Conservation (phyloP, 2,888 invertebrate species). For the Candidula unifasciata region DNA sequence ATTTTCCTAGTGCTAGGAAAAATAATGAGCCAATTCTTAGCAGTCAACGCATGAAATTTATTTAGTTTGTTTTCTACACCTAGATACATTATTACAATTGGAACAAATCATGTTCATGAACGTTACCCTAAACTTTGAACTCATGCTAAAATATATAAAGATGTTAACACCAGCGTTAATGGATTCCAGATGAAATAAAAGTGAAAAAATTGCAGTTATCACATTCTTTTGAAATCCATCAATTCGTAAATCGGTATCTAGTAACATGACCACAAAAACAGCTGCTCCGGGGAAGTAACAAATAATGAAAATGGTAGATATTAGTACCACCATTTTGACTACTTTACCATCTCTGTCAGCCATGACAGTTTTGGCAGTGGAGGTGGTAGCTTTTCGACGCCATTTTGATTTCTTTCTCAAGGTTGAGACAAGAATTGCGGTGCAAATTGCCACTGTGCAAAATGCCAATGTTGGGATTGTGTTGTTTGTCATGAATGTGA, state of each 20-base stretch:
- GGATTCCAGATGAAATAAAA: slow-evolving; percentile 14
- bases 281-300: slow-evolving; percentile 22
- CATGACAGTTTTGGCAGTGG: background rate
- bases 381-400: background rate
- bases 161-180: slow-evolving; percentile 24
- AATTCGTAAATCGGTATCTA: background rate
- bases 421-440: background rate
- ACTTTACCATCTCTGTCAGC: background rate
- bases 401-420: slow-evolving; percentile 11
- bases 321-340: slow-evolving; percentile 27
- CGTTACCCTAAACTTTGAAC: slow-evolving; percentile 7
- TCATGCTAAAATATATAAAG: background rate
- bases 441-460: background rate
- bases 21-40: too few species aligned
- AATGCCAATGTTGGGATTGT: background rate
- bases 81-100: too few species aligned
- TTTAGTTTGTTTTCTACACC: too few species aligned
- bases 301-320: background rate
- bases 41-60: too few species aligned
- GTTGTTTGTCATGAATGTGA: background rate
- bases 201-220: background rate
- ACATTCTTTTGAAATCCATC: background rate
- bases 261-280: background rate
- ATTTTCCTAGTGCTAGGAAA: too few species aligned
- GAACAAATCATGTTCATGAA: background rate